Evolutionary conservation across 2,888 invertebrate genomes (phyloP).

Genomic region (Dynastes tityus): DNA sequence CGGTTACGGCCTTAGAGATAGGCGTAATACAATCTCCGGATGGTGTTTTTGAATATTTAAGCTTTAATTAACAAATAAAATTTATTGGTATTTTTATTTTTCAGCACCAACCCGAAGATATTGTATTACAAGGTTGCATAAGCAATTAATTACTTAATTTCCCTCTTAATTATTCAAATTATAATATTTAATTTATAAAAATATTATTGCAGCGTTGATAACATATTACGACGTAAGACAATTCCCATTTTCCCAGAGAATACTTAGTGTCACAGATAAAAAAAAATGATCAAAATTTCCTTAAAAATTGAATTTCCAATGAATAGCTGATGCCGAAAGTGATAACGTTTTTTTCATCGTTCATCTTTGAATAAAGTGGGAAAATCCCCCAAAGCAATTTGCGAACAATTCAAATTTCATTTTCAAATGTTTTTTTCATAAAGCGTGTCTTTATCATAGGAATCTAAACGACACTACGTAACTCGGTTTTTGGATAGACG

Average conservation of each 20-base stretch:
- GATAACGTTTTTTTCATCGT: conserved; percentile 5
- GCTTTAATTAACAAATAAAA: conserved; percentile 3
- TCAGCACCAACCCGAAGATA: background rate
- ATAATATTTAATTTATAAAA: too few species aligned
- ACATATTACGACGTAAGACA: background rate
- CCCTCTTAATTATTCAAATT: too few species aligned
- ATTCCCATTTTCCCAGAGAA: background rate
- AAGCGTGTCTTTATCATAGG: background rate
- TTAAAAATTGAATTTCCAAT: conserved; percentile 13
- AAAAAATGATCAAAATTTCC: background rate
- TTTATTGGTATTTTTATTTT: background rate
- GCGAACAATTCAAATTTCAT: conserved; percentile 21
- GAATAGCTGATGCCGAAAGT: conserved; percentile 17
- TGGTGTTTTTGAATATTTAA: background rate
- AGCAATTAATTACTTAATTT: too few species aligned
- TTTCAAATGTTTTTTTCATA: conserved; percentile 8
- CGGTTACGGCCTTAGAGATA: background rate
- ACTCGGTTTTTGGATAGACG: background rate
- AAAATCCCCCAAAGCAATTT: conserved; percentile 22
- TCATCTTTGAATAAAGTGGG: conserved; percentile 3
- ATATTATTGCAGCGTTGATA: background rate
- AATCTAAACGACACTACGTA: background rate
- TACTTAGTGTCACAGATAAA: background rate
- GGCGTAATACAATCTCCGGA: background rate
- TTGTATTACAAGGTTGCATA: background rate